These are phyloP conservation scores for Euura saliciscinereae DNA, from an alignment of 1,140 invertebrate genomes.

Conservation along the genomic window DNA sequence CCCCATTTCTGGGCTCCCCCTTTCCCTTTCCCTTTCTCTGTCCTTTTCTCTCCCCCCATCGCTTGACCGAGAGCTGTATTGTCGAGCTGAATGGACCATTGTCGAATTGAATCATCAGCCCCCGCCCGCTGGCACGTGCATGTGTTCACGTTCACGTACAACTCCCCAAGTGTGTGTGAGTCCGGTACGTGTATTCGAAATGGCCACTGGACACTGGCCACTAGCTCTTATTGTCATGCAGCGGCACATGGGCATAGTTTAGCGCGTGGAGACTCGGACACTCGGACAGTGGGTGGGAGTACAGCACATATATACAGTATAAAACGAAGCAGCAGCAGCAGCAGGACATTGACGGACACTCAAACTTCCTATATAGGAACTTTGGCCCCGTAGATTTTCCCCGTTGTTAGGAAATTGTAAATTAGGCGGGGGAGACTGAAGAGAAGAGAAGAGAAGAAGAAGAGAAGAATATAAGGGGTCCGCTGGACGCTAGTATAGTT, in stretches of 20 bases:
- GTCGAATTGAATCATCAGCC: constrained; percentile 55
- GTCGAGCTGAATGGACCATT: constrained; percentile 48
- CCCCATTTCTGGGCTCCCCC: constrained; percentile 40
- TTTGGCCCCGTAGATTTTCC: too few species aligned
- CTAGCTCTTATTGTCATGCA: too few species aligned
- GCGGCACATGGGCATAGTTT: too few species aligned
- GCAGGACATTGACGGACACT: not conserved
- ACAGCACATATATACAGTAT: too few species aligned
- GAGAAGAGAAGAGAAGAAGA: not conserved
- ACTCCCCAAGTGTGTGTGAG: too few species aligned
- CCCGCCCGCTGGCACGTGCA: not conserved
- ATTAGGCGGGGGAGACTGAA: not conserved
- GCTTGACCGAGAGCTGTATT: constrained; percentile 51
- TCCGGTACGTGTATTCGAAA: too few species aligned
- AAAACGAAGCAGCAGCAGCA: too few species aligned
- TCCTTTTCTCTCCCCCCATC: constrained; percentile 29
- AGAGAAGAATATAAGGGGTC: not conserved
- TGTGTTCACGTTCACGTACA: too few species aligned
- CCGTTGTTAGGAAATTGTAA: not conserved
- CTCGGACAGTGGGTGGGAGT: too few species aligned
- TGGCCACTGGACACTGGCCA: too few species aligned
- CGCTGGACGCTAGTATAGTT: too few species aligned
- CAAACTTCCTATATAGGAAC: not conserved
- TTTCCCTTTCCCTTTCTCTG: constrained; percentile 17
- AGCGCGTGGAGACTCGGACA: too few species aligned